Conservation (phyloP, 2,113 vertebrate genomes). For the Malurus alboscapulatus region DNA sequence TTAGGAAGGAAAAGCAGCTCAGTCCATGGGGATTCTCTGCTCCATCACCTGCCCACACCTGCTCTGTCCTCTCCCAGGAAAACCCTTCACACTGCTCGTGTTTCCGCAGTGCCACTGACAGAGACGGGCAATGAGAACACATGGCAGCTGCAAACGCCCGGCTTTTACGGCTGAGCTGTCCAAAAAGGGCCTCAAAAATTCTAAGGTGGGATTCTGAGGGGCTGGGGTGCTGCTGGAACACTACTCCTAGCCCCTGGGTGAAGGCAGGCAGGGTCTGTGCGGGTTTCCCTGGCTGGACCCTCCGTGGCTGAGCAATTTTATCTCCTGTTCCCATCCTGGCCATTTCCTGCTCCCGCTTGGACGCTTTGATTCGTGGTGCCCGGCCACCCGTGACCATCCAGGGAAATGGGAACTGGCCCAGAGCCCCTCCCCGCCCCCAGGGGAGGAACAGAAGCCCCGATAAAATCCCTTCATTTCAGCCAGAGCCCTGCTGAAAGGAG, state of each 20-base stretch:
- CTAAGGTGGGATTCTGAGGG: neutral
- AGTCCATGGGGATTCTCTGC: neutral
- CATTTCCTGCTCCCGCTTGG: slow-evolving; percentile 68
- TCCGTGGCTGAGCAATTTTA: neutral
- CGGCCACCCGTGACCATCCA: slow-evolving; percentile 67
- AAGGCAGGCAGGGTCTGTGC: neutral
- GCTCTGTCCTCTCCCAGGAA: neutral
- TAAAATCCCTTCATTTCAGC: slow-evolving; percentile 32
- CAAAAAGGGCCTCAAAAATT: neutral
- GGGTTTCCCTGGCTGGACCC: neutral
- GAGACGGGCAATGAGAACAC: neutral
- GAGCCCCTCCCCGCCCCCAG: neutral
- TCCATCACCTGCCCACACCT: neutral
- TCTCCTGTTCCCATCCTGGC: slow-evolving; percentile 3
- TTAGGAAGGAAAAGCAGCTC: neutral
- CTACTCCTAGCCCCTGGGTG: rapidly evolving
- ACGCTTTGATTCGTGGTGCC: slow-evolving; percentile 61
- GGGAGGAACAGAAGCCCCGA: slow-evolving; percentile 27
- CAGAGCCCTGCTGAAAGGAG: neutral
- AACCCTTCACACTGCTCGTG: neutral
- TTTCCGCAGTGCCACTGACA: neutral
- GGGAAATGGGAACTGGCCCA: slow-evolving; percentile 70
- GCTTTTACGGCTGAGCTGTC: neutral
- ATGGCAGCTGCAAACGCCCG: neutral
- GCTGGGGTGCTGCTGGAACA: neutral